Evolutionary conservation across 1,140 invertebrate species (phyloP).

Genomic region (Solen grandis): DNA sequence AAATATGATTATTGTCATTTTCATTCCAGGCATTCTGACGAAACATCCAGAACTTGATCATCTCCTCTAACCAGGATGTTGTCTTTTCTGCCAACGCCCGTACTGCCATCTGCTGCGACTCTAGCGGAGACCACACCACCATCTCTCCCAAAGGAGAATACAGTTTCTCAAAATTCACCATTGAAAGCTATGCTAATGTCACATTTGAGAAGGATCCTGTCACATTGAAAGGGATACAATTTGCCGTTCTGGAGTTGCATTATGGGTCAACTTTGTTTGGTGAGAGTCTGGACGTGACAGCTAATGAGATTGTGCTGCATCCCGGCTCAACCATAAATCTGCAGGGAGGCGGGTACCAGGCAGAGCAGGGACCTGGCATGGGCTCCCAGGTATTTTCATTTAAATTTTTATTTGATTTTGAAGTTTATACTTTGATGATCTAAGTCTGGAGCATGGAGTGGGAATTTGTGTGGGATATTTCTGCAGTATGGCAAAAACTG

Average conservation of each 20-base stretch:
- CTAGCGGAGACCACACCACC: constrained; percentile 55
- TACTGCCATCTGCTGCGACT: constrained; percentile 62
- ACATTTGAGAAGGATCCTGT: constrained; percentile 55
- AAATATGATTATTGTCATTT: no score
- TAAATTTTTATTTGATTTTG: no score
- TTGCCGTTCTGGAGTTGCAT: constrained; percentile 67
- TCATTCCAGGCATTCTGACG: constrained; percentile 66
- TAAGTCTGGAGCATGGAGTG: no score
- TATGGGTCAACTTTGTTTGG: constrained; percentile 65
- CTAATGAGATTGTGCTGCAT: constrained; percentile 65
- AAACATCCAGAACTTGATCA: constrained; percentile 69
- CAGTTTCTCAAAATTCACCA: constrained; percentile 67
- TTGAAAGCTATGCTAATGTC: constrained; percentile 66
- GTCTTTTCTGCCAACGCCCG: constrained; percentile 64
- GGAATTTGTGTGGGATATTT: no score
- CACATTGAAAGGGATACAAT: constrained; percentile 59
- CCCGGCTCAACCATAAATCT: constrained; percentile 68
- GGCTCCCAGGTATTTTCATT: constrained; percentile 55
- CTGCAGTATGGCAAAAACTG: no score
- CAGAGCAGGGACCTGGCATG: constrained; percentile 64
- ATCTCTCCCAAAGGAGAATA: constrained; percentile 65
- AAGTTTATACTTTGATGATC: no score
- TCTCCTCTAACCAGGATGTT: constrained; percentile 66
- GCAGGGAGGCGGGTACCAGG: constrained; percentile 60
- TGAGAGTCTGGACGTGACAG: constrained; percentile 61